Evolutionary conservation across 1,140 invertebrate species (phyloP), one percentile per base, ranked within the genome.

Genomic region (Drosophila hydei): DNA sequence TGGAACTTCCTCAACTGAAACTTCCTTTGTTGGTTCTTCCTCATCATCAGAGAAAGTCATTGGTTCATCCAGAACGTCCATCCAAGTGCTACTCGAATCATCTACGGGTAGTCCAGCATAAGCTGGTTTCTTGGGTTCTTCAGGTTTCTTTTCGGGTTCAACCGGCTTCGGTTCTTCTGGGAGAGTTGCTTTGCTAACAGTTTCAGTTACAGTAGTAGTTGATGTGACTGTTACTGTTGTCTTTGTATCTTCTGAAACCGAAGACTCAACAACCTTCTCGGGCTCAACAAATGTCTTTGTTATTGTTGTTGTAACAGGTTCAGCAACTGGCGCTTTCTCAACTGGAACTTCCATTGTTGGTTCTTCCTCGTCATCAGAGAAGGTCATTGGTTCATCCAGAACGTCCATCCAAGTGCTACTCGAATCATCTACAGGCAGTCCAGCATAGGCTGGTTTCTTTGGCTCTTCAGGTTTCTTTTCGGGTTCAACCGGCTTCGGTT

Each of bases 61-160:
- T 11, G 33, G 33, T 12, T 36, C 33, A 12, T 36, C 33, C 2
- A 36, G 6, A 9, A 36, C 33, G 3, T 36, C 33, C 33, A 36
- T 36, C 33, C 33, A 36, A 11, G 33, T 11, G 8, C n/a, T 36
- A 3, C 9, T 11, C 9, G 33, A 9, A 9, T 36, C 33, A 11
- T 11, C 9, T 36, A 8, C 33, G 4, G 36, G 36, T 12, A 38
- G n/a, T 3, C 25, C 36, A n/a, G n/a, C n/a, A 38, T 38, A 38
- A 14, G 11, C 74, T 40, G 77, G 54, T 63, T 90, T 91, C 58
- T 38, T 38, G 36, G 61, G 48, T 7, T 51, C 40, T 19, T 65
- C 52, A 0, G 18, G 19, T 8, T 18, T 51, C 48, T 36, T 71
- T 12, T 64, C 47, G 1, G 58, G 38, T 56, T 62, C 50, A 30